Evolutionary conservation across 2,113 vertebrate species (phyloP), one percentile per base, ranked within the genome.

Genomic region (Callipepla californica): DNA sequence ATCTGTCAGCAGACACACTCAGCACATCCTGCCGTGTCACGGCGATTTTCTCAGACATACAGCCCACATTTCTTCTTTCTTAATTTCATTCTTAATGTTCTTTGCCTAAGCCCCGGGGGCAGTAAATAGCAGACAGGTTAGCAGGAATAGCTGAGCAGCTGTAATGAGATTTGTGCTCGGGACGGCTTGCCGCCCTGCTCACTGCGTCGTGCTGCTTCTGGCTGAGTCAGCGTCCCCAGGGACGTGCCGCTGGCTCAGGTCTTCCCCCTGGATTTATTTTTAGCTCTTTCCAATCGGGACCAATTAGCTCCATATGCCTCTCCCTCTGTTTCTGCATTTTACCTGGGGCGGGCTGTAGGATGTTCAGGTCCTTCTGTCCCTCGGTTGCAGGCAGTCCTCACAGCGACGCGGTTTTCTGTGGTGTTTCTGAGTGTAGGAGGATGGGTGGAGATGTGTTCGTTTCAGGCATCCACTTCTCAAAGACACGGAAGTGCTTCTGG

Each of bases 191-290:
- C 80, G 92, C 92, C 40, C 58, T 1, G 3, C 83, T 95, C 55
- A 67, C 78, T 92, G 87, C 58, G 70, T 90, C 79, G 59, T 30
- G 59, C 80, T 5, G 13, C 79, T 90, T 82, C 85, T 87, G 80
- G 75, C 89, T 80, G 94, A 96, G 68, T 96, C 95, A 94, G 94
- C 81, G 1, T 87, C 84, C 92, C 89, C 80, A 58, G 94, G 95
- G 80, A 92, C 0, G 0, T 44, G 57, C 47, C 0, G 6, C 55
- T 70, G 55, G 80, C 92, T 82, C 80, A 93, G 85, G 95, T 94
- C 87, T 96, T 96, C 88, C 94, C 90, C 65, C 66, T 50, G 80
- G 94, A 85, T 93, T 94, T 96, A 95, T 96, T 96, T 95, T 94
- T 95, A 95, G 92, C 68, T 89, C 89, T 93, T 91, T 91, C 36